phyloP scores from a whole-genome alignment of 2,113 vertebrate genomes.

The Mixornis gularis region DNA sequence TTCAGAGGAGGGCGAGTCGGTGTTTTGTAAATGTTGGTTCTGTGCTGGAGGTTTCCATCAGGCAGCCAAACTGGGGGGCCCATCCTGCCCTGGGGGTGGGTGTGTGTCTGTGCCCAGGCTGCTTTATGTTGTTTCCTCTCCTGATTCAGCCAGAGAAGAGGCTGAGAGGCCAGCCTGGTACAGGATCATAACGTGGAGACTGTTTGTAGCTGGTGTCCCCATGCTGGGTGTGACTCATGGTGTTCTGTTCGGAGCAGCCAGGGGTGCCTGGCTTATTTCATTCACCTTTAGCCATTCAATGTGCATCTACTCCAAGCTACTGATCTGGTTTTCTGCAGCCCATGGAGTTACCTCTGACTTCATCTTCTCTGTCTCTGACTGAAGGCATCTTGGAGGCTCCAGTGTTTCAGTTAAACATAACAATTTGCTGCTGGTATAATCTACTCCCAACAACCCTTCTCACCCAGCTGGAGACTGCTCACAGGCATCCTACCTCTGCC shows the following conservation, averaged over 20 bases:
- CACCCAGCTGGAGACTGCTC: neutral
- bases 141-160: neutral
- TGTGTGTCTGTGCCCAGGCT: neutral
- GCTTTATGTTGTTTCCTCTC: neutral
- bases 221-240: neutral
- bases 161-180: neutral
- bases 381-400: neutral
- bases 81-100: fast-evolving
- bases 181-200: too few relatives aligned
- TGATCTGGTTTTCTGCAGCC: neutral
- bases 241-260: neutral
- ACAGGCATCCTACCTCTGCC: neutral
- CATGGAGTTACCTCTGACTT: neutral
- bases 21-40: neutral
- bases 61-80: neutral
- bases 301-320: neutral
- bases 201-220: neutral
- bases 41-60: fast-evolving
- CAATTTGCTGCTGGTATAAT: neutral
- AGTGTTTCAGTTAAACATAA: neutral
- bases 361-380: neutral
- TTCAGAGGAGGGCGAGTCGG: neutral
- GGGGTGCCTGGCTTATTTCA: neutral
- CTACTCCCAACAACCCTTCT: neutral
- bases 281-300: neutral